Base-by-base conservation (phyloP, 2,113 vertebrate genomes). In the Bombycilla garrulus region DNA sequence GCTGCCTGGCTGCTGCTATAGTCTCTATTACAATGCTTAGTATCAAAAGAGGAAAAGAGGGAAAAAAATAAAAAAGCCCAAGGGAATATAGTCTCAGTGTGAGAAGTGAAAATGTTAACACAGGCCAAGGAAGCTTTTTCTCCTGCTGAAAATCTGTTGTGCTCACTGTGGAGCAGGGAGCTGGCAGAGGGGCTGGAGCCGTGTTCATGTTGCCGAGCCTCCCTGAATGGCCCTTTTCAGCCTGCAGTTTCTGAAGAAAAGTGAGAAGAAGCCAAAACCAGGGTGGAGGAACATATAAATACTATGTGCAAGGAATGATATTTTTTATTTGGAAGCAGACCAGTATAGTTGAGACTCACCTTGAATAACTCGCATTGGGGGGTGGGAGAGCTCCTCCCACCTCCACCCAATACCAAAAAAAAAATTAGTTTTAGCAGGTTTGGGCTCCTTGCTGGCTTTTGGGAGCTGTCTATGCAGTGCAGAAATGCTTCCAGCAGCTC, bases 151-250 rank as follows among this genome's bases (percentile, higher is more conserved):
- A 94, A 92, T 71, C 54, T 60, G 61, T 70, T 90, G 85, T 81
- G 76, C 72, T 92, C 35, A 2, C 79, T 80, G 28, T n/a, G 88
- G 90, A 76, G 82, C 92, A 50, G 48, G 40, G 76, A 72, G 60
- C 74, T 95, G 82, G 73, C 83, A 84, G 81, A 56, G n/a, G 61
- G 82, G 45, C 56, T n/a, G 33, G 80, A 82, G 89, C 69, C 0
- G 8, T 5, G 24, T 64, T 66, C 2, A 2, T 11, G 6, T 28
- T 6, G 1, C 16, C 0, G 11, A 79, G 48, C 26, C 58, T 47
- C 78, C 87, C 80, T 97, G 93, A 97, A 97, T 96, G 91, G 95
- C 77, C 72, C 91, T 96, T 97, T 95, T 95, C 93, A 97, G 90
- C 64, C 72, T 50, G 50, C 36, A 92, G 25, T n/a, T 91, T 88